Conservation (phyloP, 2,888 invertebrate species). For the Ochlodes sylvanus region DNA sequence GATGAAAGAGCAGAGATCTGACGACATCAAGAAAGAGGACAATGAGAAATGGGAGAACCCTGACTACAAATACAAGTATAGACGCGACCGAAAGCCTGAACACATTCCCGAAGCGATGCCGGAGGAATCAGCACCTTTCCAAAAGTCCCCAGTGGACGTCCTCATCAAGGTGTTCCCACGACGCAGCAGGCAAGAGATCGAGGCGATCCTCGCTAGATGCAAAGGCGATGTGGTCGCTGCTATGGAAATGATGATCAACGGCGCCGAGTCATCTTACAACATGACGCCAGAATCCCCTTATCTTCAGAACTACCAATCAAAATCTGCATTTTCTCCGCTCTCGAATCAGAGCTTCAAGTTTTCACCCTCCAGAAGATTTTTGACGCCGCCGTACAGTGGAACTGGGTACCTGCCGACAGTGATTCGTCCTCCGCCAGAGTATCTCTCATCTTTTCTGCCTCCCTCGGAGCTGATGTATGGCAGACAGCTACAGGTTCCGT, state of each 20-base stretch:
- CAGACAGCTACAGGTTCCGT: conserved; percentile 73
- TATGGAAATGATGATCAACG: conserved; percentile 95
- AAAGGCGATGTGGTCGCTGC: conserved; percentile 96
- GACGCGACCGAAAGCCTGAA: conserved; percentile 64
- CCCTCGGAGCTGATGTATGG: conserved; percentile 79
- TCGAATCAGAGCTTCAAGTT: conserved; percentile 86
- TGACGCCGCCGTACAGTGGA: conserved; percentile 93
- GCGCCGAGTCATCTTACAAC: conserved; percentile 73
- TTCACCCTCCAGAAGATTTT: conserved; percentile 90
- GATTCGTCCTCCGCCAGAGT: conserved; percentile 85
- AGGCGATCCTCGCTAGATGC: conserved; percentile 92
- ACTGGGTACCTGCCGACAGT: conserved; percentile 93
- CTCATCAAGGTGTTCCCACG: conserved; percentile 95
- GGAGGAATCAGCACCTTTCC: conserved; percentile 62
- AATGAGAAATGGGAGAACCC: conserved; percentile 76
- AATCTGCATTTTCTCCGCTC: conserved; percentile 92
- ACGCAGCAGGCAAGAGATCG: conserved; percentile 93
- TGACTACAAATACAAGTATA: conserved; percentile 75
- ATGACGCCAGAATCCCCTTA: conserved; percentile 77
- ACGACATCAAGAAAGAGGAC: conserved; percentile 79
- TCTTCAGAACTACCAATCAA: conserved; percentile 81
- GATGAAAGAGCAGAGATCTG: conserved; percentile 87
- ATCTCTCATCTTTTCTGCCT: conserved; percentile 75
- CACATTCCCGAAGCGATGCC: conserved; percentile 47
- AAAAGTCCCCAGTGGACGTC: conserved; percentile 93